Percentiles rank a stretch among this genome's conserved stretches.
phyloP scores from a whole-genome alignment of 2,113 vertebrate species.

The Labeo catla region DNA sequence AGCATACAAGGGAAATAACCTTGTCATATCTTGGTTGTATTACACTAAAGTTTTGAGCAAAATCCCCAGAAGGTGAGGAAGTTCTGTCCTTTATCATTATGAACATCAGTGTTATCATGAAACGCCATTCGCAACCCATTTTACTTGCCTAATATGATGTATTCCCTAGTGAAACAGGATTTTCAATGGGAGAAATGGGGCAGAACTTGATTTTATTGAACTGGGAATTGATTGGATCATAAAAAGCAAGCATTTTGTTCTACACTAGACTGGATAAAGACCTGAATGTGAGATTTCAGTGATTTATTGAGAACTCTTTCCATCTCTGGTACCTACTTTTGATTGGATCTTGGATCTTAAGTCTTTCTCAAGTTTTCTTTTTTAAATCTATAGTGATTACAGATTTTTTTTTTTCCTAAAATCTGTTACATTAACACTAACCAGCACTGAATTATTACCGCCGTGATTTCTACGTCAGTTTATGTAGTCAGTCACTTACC shows the following conservation, averaged over 20 bases:
- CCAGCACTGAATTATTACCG: not conserved
- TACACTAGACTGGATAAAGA: not conserved
- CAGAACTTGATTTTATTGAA: conserved; percentile 8
- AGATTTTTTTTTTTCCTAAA: not conserved
- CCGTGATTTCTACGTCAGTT: not conserved
- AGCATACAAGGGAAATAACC: not conserved
- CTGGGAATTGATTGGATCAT: not conserved
- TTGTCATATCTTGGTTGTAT: not conserved
- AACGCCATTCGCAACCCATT: not conserved
- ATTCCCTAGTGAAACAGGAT: not conserved
- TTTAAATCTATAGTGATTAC: not conserved
- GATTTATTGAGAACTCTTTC: not conserved
- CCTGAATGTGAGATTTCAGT: not conserved
- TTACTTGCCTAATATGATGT: conserved; percentile 7
- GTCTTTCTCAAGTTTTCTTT: not conserved
- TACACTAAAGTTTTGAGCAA: not conserved
- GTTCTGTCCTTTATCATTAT: not conserved
- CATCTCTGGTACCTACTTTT: not conserved
- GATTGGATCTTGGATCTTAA: not conserved
- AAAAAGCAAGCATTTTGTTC: not conserved
- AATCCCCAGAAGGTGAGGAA: not conserved
- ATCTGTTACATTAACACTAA: not conserved
- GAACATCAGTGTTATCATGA: not conserved
- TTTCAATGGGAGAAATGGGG: not conserved
- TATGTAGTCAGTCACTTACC: not conserved